A percentile compares a stretch with the other conserved stretches of the same genome.
Conservation (phyloP, 2,113 vertebrate genomes). For the Aleadryas rufinucha region DNA sequence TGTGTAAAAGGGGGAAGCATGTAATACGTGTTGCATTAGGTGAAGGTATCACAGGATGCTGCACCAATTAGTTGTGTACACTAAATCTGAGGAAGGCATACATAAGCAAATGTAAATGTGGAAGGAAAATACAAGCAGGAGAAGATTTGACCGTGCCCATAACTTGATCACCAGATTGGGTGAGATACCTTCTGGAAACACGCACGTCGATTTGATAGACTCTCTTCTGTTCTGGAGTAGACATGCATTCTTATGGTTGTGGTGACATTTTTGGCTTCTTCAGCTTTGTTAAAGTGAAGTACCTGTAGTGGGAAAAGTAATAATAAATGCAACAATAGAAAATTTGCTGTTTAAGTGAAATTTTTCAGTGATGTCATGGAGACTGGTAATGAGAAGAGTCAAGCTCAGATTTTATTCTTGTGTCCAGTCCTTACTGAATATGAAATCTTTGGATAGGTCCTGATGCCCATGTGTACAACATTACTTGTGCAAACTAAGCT, state of each 20-base stretch:
- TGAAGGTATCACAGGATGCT: not conserved
- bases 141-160: not conserved
- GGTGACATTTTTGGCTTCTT: not conserved
- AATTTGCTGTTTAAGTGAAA: not conserved
- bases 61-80: not conserved
- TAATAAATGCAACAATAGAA: not conserved
- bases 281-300: slow-evolving; percentile 39
- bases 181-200: slow-evolving; percentile 49
- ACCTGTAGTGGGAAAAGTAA: not conserved
- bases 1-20: not conserved
- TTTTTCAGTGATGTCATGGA: not conserved
- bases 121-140: not conserved
- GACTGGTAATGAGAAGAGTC: not conserved
- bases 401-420: not conserved
- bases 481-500: not conserved
- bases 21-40: not conserved
- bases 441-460: not conserved
- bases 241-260: slow-evolving; percentile 40
- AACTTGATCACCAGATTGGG: not conserved
- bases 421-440: not conserved
- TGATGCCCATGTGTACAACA: not conserved
- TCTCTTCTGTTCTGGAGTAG: not conserved
- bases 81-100: not conserved
- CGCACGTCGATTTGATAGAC: not conserved
- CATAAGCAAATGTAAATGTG: not conserved